Evolutionary conservation across 2,888 invertebrate genomes (phyloP).

Genomic region (Dolichopus griseipennis): DNA sequence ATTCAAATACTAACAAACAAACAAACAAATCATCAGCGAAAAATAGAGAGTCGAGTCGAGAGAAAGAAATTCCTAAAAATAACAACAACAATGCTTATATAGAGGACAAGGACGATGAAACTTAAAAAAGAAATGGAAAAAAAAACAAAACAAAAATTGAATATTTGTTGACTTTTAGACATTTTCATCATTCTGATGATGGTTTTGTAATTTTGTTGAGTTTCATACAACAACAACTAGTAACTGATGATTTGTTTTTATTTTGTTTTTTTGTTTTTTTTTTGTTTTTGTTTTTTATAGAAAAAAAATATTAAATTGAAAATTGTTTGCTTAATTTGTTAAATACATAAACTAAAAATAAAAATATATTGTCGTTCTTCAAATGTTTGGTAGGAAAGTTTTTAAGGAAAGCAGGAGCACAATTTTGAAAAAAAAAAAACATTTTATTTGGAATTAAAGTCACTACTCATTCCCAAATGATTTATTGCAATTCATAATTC

Average conservation of each 20-base stretch:
- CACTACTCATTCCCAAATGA: no score
- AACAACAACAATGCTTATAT: no score
- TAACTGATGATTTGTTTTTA: no score
- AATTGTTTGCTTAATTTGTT: conserved; percentile 10
- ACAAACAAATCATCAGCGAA: neutral
- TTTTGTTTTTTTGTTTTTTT: no score
- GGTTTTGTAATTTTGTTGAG: neutral
- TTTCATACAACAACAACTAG: no score
- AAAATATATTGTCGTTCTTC: neutral
- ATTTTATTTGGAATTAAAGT: no score
- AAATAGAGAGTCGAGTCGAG: neutral
- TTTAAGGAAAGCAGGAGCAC: neutral
- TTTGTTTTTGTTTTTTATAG: neutral
- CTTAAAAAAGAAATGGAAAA: neutral
- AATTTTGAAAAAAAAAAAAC: neutral
- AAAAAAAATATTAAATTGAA: neutral
- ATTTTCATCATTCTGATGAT: neutral
- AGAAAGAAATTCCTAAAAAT: neutral
- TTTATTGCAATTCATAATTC: no score
- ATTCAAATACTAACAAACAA: neutral
- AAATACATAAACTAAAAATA: conserved; percentile 4
- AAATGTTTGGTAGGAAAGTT: no score
- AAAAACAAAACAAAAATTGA: neutral
- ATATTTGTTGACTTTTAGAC: neutral
- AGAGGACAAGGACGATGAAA: neutral